Evolutionary conservation across 2,797 vertebrate species (phyloP).

Genomic region (Ptychobarbus kaznakovi): DNA sequence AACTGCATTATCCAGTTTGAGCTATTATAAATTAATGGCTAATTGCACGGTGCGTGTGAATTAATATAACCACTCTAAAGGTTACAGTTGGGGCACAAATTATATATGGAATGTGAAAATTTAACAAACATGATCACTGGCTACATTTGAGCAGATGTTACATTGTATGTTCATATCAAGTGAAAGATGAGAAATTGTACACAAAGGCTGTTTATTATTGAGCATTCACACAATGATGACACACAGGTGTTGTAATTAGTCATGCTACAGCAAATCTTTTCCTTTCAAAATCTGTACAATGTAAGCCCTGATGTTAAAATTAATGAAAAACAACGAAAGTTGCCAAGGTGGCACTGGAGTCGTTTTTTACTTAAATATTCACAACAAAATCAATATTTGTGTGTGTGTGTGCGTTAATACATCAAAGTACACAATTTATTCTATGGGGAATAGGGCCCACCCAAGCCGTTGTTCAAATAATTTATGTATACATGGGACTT

Average conservation of each 20-base stretch:
- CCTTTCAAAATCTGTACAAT: neutral
- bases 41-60: neutral
- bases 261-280: neutral
- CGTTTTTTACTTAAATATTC: neutral
- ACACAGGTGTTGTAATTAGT: conserved; percentile 10
- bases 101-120: neutral
- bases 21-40: neutral
- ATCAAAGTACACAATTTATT: neutral
- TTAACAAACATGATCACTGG: too few relatives aligned
- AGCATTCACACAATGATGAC: neutral
- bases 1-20: neutral
- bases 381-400: neutral
- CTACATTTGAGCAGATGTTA: too few relatives aligned
- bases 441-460: neutral
- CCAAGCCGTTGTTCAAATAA: neutral
- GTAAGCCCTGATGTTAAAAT: neutral
- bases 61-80: neutral
- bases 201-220: conserved; percentile 1
- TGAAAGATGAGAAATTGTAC: neutral
- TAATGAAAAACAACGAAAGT: too few relatives aligned
- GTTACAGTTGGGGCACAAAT: neutral
- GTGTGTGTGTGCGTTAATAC: too few relatives aligned
- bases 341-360: neutral
- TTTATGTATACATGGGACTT: too few relatives aligned
- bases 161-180: too few relatives aligned